Conservation (phyloP, 1,140 invertebrate genomes). For the Drosophila grimshawi region DNA sequence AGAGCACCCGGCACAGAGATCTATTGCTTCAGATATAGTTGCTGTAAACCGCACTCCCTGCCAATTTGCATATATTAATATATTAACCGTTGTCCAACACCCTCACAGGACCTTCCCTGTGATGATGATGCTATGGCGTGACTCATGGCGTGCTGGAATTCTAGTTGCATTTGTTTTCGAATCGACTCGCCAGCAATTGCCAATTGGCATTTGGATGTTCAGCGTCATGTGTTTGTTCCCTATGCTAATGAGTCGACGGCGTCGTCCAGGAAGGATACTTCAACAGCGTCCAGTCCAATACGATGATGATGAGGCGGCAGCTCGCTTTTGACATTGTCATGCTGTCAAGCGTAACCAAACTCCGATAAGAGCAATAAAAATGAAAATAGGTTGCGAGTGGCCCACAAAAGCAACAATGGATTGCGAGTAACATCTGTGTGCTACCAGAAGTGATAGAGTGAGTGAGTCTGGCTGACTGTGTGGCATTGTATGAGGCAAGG, state of each 20-base stretch:
- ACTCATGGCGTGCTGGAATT: constrained; percentile 57
- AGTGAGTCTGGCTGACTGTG: constrained; percentile 1
- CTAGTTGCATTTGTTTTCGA: background rate
- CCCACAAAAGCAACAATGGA: constrained; percentile 57
- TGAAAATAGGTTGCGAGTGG: constrained; percentile 65
- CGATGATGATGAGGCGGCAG: constrained; percentile 48
- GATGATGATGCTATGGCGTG: constrained; percentile 64
- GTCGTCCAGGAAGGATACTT: constrained; percentile 32
- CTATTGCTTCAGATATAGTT: constrained; percentile 58
- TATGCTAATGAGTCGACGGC: constrained; percentile 55
- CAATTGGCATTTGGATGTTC: constrained; percentile 64
- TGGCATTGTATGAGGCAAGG: constrained; percentile 15
- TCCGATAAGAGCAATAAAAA: constrained; percentile 84
- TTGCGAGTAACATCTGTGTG: constrained; percentile 63
- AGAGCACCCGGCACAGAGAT: constrained; percentile 52
- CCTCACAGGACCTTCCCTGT: constrained; percentile 45
- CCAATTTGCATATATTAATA: constrained; percentile 82
- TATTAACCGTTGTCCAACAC: constrained; percentile 65
- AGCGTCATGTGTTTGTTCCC: constrained; percentile 57
- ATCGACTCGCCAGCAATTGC: constrained; percentile 40
- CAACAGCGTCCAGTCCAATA: constrained; percentile 40
- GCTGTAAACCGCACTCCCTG: constrained; percentile 50
- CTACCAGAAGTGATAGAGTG: constrained; percentile 15
- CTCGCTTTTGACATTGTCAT: constrained; percentile 73
- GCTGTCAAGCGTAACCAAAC: constrained; percentile 81